phyloP scores from a whole-genome alignment of 2,113 vertebrate species.

The Tragelaphus strepsiceros region DNA sequence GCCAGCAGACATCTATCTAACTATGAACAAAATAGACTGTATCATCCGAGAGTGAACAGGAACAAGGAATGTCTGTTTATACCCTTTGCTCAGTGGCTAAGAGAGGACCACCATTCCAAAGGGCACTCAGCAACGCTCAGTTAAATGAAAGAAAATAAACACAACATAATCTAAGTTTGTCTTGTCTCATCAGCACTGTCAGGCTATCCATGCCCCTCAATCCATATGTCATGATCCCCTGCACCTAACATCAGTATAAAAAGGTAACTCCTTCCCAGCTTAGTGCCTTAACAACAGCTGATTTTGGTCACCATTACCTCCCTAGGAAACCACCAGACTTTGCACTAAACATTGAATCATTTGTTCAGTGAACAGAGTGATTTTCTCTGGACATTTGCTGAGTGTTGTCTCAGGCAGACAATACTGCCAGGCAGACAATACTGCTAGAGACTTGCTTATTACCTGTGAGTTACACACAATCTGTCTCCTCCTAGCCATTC shows the following conservation, averaged over 20 bases:
- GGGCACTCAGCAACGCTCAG: not conserved
- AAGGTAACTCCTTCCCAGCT: not conserved
- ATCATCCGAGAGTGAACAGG: not conserved
- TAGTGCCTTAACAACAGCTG: not conserved
- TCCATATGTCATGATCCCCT: accelerated
- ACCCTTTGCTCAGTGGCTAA: not conserved
- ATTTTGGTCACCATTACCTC: no score
- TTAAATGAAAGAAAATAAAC: not conserved
- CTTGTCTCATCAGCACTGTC: not conserved
- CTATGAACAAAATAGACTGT: not conserved
- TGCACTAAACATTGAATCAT: not conserved
- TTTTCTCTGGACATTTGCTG: not conserved
- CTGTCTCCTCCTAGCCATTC: not conserved
- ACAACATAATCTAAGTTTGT: not conserved
- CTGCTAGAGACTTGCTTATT: not conserved
- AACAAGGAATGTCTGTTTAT: not conserved
- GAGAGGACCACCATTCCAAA: not conserved
- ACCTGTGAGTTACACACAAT: not conserved
- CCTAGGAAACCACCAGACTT: not conserved
- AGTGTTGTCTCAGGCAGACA: not conserved
- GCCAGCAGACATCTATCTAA: not conserved
- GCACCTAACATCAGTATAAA: not conserved
- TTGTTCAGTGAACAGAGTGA: not conserved
- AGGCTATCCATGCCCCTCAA: not conserved
- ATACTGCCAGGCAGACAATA: not conserved